A percentile compares a stretch with the other conserved stretches of the same genome.
Conservation (phyloP, 2,113 vertebrate species). For the Chionomys nivalis region DNA sequence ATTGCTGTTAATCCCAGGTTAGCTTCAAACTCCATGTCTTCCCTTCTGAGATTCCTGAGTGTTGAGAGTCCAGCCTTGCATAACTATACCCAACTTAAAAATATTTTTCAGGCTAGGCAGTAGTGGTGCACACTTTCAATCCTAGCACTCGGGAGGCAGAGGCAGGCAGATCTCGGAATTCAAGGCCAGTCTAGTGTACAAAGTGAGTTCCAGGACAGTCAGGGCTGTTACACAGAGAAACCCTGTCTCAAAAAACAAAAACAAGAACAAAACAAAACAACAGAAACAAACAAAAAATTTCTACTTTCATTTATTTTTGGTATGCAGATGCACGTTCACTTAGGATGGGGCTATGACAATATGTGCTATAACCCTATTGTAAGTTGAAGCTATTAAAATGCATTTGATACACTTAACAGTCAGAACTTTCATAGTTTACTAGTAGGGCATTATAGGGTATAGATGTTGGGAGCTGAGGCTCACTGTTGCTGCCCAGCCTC, state of each 20-base stretch:
- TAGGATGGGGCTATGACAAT: neutral
- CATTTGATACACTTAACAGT: neutral
- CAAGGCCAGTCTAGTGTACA: neutral
- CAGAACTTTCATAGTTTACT: neutral
- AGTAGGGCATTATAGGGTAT: neutral
- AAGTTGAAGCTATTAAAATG: neutral
- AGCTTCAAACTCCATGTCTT: neutral
- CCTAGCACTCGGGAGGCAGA: neutral
- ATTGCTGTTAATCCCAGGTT: neutral
- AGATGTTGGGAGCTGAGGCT: neutral
- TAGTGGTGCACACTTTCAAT: neutral
- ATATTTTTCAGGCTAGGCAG: neutral
- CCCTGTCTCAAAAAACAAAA: neutral
- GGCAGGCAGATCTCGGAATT: neutral
- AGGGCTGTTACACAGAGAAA: neutral
- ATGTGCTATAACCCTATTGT: neutral
- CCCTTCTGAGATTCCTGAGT: neutral
- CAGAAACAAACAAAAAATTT: neutral
- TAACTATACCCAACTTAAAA: neutral
- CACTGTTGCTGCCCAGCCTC: neutral
- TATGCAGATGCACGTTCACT: neutral
- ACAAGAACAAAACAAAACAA: neutral
- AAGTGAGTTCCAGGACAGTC: neutral
- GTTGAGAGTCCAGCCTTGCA: neutral
- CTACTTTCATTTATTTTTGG: neutral